Evolutionary conservation across 2,797 vertebrate species (phyloP).

Genomic region (Oreochromis grahami): DNA sequence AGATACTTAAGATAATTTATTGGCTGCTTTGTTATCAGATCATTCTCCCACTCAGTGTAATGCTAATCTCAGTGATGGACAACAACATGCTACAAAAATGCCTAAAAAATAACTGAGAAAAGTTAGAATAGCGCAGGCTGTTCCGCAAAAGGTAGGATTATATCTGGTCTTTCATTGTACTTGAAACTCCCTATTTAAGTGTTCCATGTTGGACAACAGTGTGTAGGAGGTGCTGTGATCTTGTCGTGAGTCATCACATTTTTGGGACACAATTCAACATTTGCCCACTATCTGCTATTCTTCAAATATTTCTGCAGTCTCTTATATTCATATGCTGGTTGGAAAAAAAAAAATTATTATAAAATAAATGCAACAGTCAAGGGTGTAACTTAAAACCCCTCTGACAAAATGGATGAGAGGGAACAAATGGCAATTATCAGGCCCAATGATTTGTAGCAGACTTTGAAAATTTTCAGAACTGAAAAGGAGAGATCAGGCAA

Average conservation of each 20-base stretch:
- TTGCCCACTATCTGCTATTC: background rate
- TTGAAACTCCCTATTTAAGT: background rate
- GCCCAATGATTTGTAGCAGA: slow-evolving; percentile 66
- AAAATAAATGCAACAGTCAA: slow-evolving; percentile 48
- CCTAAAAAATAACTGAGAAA: background rate
- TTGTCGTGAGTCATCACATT: slow-evolving; percentile 11
- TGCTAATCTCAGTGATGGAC: slow-evolving; percentile 9
- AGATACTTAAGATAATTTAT: slow-evolving; percentile 24
- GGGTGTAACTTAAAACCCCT: slow-evolving; percentile 29
- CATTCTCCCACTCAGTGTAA: slow-evolving; percentile 3
- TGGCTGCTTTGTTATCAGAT: slow-evolving; percentile 24
- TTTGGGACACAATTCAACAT: background rate
- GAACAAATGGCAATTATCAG: slow-evolving; percentile 61
- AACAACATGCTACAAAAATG: slow-evolving; percentile 6
- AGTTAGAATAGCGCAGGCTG: background rate
- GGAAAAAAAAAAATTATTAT: slow-evolving; percentile 12
- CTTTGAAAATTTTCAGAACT: slow-evolving; percentile 54
- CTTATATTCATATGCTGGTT: background rate
- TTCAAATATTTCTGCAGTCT: background rate
- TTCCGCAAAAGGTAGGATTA: background rate
- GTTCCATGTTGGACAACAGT: slow-evolving; percentile 12
- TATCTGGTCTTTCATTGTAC: slow-evolving; percentile 6
- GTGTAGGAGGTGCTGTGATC: slow-evolving; percentile 26
- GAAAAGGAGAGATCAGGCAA: slow-evolving; percentile 37
- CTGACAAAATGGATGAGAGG: slow-evolving; percentile 24